Evolutionary conservation across 2,888 invertebrate genomes (phyloP), one percentile per base, ranked within the genome.

Genomic region (Ametastegia equiseti): DNA sequence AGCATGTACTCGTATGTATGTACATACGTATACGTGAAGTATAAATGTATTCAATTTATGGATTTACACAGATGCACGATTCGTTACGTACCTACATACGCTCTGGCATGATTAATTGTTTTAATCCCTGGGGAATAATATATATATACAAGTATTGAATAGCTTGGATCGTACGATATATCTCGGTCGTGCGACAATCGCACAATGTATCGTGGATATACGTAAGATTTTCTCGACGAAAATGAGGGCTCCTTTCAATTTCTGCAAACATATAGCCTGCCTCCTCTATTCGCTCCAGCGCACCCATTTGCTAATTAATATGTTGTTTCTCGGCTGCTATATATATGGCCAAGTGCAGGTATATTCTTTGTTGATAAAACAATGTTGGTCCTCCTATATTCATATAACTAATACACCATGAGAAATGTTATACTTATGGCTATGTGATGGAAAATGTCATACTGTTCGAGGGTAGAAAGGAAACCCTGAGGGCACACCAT

Each of bases 231-330:
- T 67, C n/a, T 47, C 47, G 47, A 1, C 71, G 2, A 39, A 71
- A 42, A 6, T 3, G 30, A n/a, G 30, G 47, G 47, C 27, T 45
- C n/a, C 42, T n/a, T 47, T 47, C 47, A 45, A 71, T 71, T 71
- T 39, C 19, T 11, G 39, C 47, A n/a, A 13, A 71, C n/a, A 47
- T 45, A 45, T 30, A 30, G 15, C 9, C 19, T n/a, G n/a, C 36
- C 36, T 15, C 65, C 36, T 23, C 33, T 65, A 19, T 36, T 36
- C 36, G 65, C 39, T 11, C 39, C 45, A 71, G n/a, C n/a, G 30
- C 30, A 27, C 27, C 47, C 45, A 71, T 71, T 71, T 27, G 71
- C 71, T 71, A 71, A 71, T 71, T 45, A 47, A 71, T 47, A 30
- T 60, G 1, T 60, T 23, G 30, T 27, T 30, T 60, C 30, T 15